These are phyloP conservation scores for Balearica regulorum DNA, from an alignment of 2,797 vertebrate genomes.

Conservation along the genomic window DNA sequence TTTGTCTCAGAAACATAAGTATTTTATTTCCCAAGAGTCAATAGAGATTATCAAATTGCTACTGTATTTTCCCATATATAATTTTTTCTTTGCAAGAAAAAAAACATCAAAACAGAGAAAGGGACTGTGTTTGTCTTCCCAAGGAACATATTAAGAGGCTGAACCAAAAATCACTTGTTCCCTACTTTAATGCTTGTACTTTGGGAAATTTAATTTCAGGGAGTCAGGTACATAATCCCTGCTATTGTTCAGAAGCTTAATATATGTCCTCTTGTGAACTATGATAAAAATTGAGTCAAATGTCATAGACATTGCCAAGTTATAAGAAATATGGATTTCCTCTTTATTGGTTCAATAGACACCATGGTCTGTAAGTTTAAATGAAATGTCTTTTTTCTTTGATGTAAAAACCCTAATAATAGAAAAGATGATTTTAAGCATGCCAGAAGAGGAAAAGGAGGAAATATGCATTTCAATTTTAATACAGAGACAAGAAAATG, in stretches of 20 bases:
- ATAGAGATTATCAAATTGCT: slow-evolving; percentile 25
- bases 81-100: slow-evolving; percentile 16
- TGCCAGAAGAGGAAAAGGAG: not conserved
- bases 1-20: not conserved
- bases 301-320: not conserved
- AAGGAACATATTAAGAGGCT: not conserved
- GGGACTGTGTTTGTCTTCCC: not conserved
- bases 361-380: not conserved
- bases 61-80: slow-evolving; percentile 1
- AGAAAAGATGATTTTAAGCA: not conserved
- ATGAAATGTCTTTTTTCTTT: slow-evolving; percentile 7
- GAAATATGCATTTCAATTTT: not conserved
- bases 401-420: not conserved
- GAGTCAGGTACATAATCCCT: slow-evolving; percentile 18
- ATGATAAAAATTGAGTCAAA: slow-evolving; percentile 45
- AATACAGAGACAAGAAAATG: not conserved
- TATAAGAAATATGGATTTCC: slow-evolving; percentile 22
- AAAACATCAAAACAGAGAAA: not conserved
- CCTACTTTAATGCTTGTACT: not conserved
- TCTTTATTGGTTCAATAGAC: not conserved
- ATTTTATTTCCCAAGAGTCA: slow-evolving; percentile 44
- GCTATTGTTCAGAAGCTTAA: slow-evolving; percentile 28
- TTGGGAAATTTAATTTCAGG: slow-evolving; percentile 42
- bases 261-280: slow-evolving; percentile 27
- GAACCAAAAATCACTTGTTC: slow-evolving; percentile 26